Conservation (phyloP, 2,113 vertebrate genomes). For the Salvelinus fontinalis region DNA sequence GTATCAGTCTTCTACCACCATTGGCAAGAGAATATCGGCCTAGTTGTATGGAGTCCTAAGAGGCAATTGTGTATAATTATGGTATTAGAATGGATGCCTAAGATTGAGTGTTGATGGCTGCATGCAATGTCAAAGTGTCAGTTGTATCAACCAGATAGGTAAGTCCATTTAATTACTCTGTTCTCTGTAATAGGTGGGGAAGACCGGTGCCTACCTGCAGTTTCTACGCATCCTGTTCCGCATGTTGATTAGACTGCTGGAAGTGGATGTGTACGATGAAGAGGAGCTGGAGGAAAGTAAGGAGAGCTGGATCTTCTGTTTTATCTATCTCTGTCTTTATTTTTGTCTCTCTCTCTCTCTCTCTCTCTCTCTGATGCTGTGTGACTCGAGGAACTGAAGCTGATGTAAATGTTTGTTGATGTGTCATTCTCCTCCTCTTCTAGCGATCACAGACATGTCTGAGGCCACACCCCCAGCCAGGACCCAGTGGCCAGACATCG, state of each 20-base stretch:
- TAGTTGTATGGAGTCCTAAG: too few relatives aligned
- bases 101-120: too few relatives aligned
- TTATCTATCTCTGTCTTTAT: too few relatives aligned
- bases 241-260: conserved; percentile 94
- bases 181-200: conserved; percentile 82
- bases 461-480: conserved; percentile 58
- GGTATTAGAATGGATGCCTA: too few relatives aligned
- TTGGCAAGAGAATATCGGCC: too few relatives aligned
- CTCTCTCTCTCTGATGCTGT: neutral
- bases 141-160: too few relatives aligned
- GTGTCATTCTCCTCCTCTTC: neutral
- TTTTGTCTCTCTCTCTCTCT: too few relatives aligned
- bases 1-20: too few relatives aligned
- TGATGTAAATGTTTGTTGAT: neutral
- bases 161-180: neutral
- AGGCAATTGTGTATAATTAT: too few relatives aligned
- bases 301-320: conserved; percentile 32
- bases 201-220: conserved; percentile 96
- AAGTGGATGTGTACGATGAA: conserved; percentile 96
- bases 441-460: conserved; percentile 54
- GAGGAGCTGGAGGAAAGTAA: conserved; percentile 85
- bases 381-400: neutral
- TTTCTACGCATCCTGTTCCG: conserved; percentile 94
- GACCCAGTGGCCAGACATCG: conserved; percentile 90
- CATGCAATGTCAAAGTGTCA: too few relatives aligned